These are phyloP conservation scores for Helicoverpa zea DNA, from an alignment of 1,140 invertebrate species.

Conservation along the genomic window DNA sequence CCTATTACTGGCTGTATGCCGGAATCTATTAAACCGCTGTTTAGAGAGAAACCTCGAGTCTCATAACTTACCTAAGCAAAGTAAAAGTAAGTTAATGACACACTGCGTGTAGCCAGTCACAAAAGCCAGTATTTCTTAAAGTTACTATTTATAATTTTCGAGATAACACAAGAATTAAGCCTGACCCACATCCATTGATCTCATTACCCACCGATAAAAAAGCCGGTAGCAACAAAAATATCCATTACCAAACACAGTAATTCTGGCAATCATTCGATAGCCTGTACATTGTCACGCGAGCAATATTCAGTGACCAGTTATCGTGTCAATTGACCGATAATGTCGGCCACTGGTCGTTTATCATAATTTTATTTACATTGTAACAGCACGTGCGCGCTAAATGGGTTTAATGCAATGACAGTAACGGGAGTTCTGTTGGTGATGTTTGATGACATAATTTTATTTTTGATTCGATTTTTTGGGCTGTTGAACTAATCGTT, in stretches of 20 bases:
- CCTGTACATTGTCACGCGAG: neutral
- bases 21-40: too few species aligned
- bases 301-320: neutral
- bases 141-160: too few species aligned
- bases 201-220: neutral
- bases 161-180: too few species aligned
- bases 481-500: too few species aligned
- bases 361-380: constrained; percentile 42
- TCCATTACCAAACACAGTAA: neutral
- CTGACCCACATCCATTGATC: too few species aligned
- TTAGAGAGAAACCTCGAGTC: too few species aligned
- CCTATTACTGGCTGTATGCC: too few species aligned
- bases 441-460: too few species aligned
- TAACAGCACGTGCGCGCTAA: neutral
- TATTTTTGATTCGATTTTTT: neutral
- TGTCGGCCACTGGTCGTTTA: constrained; percentile 17
- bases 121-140: too few species aligned
- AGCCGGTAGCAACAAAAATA: neutral
- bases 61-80: too few species aligned
- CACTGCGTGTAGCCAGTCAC: too few species aligned
- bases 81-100: neutral
- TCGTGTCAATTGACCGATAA: constrained; percentile 35
- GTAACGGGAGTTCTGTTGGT: neutral
- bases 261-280: neutral
- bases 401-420: constrained; percentile 9